Conservation (phyloP, 2,113 vertebrate species). For the Dipodomys stephensi region DNA sequence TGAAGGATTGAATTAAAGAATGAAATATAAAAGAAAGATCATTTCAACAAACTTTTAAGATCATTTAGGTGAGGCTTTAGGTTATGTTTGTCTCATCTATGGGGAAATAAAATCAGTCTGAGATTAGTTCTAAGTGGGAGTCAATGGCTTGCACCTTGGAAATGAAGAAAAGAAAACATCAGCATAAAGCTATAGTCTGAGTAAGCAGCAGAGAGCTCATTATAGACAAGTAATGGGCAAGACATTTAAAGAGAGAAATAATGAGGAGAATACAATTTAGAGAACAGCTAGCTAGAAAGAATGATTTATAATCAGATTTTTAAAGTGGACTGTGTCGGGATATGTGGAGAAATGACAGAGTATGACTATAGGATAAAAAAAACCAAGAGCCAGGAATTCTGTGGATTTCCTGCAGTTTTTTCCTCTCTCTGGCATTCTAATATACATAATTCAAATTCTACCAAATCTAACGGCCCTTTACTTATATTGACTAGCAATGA, state of each 20-base stretch:
- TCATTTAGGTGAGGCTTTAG: constrained; percentile 3
- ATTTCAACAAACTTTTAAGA: constrained; percentile 29
- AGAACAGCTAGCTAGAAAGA: background rate
- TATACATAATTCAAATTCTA: background rate
- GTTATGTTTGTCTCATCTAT: background rate
- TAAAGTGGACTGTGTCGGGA: background rate
- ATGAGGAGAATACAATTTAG: background rate
- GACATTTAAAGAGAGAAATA: background rate
- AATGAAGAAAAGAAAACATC: background rate
- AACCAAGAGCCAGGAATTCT: background rate
- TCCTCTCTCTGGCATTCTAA: background rate
- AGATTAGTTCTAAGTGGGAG: background rate
- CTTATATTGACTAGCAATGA: background rate
- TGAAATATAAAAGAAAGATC: background rate
- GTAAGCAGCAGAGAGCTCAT: background rate
- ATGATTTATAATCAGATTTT: background rate
- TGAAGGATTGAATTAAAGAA: background rate
- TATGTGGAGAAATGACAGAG: background rate
- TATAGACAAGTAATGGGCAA: background rate
- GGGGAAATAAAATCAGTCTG: background rate
- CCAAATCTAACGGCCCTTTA: background rate
- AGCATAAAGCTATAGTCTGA: constrained; percentile 17
- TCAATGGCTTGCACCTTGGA: constrained; percentile 19
- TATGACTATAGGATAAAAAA: background rate
- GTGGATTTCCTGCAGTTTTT: background rate